A percentile compares a stretch with the other conserved stretches of the same genome.
These are phyloP conservation scores for Hemiprocne comata DNA, from an alignment of 2,113 vertebrate genomes.

Conservation along the genomic window DNA sequence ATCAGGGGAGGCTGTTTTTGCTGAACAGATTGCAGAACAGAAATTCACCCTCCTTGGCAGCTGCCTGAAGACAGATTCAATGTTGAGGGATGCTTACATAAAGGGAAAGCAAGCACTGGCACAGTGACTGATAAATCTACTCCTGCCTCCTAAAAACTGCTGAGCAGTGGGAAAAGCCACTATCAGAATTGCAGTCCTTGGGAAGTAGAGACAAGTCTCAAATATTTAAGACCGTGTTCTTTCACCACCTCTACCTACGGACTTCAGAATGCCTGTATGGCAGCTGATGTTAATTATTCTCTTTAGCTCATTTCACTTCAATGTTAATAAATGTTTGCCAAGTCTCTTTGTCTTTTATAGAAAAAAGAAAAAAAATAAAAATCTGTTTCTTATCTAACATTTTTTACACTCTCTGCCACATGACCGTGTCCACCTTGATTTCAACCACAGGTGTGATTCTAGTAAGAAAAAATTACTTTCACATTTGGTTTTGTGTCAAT, in stretches of 20 bases:
- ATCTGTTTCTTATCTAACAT: neutral
- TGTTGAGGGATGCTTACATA: slow-evolving; percentile 14
- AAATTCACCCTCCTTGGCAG: slow-evolving; percentile 30
- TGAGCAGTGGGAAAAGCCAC: neutral
- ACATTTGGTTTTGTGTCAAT: neutral
- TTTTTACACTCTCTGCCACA: neutral
- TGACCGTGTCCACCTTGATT: neutral
- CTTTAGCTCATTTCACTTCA: neutral
- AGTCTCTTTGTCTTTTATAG: neutral
- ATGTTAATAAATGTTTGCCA: neutral
- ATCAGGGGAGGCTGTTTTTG: neutral
- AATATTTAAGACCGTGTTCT: rapidly evolving
- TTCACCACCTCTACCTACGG: neutral
- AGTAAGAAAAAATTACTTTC: neutral
- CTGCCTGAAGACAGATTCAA: slow-evolving; percentile 11
- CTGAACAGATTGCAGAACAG: slow-evolving; percentile 35
- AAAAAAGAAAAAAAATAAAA: neutral
- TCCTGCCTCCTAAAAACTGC: slow-evolving; percentile 2
- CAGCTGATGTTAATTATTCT: neutral
- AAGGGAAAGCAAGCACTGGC: slow-evolving; percentile 39
- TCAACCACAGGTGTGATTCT: neutral
- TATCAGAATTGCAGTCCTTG: neutral
- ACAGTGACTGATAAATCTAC: neutral
- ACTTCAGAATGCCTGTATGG: neutral
- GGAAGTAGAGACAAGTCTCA: neutral